Evolutionary conservation across 2,888 invertebrate genomes (phyloP).

Genomic region (Yponomeuta malinellus): DNA sequence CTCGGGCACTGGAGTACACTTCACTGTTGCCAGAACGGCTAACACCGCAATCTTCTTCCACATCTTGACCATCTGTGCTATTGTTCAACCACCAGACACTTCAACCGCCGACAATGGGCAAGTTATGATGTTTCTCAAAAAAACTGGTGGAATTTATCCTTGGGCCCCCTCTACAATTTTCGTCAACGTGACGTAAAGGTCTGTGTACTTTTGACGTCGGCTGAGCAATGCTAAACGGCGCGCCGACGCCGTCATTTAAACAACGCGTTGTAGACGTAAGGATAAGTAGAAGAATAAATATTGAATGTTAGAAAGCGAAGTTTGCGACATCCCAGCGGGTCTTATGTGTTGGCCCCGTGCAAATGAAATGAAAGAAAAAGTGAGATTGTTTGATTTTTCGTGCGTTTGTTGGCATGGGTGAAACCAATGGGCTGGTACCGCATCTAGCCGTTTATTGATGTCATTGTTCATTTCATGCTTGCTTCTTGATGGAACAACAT

Average conservation of each 20-base stretch:
- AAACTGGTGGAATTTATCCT: constrained; percentile 70
- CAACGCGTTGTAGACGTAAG: constrained; percentile 43
- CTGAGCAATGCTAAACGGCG: constrained; percentile 50
- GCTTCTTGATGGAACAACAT: not conserved
- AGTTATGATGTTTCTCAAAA: constrained; percentile 66
- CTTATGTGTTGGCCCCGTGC: constrained; percentile 43
- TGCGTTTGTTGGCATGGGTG: constrained; percentile 30
- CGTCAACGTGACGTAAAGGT: constrained; percentile 56
- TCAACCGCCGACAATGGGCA: constrained; percentile 52
- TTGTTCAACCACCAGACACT: constrained; percentile 31
- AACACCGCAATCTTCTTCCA: constrained; percentile 52
- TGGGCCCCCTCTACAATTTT: constrained; percentile 52
- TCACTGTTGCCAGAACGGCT: constrained; percentile 56
- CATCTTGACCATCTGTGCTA: constrained; percentile 35
- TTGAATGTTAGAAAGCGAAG: constrained; percentile 71
- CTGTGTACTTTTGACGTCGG: constrained; percentile 52
- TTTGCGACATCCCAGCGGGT: constrained; percentile 56
- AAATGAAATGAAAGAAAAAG: constrained; percentile 74
- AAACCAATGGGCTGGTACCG: constrained; percentile 25
- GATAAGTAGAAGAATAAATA: constrained; percentile 74
- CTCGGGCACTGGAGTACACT: constrained; percentile 57
- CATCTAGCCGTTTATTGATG: constrained; percentile 40
- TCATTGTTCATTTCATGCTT: constrained; percentile 19
- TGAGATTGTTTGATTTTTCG: constrained; percentile 69
- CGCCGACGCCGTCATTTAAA: constrained; percentile 31